These are phyloP conservation scores for Echinops telfairi DNA, from an alignment of 2,113 vertebrate species.

Conservation along the genomic window DNA sequence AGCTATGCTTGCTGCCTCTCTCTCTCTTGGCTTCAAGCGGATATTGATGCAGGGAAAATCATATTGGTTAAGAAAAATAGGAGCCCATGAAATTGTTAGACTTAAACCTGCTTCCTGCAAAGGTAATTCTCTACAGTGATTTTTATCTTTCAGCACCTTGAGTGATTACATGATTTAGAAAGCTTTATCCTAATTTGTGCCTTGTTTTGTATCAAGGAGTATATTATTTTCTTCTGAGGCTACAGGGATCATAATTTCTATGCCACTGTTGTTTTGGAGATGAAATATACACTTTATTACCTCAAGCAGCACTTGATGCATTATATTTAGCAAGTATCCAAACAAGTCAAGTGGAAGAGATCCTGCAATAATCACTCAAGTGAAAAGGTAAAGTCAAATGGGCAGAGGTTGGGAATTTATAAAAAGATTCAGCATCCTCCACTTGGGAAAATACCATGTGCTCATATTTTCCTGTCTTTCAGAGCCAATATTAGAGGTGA, in stretches of 20 bases:
- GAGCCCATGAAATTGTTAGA: background rate
- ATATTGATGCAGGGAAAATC: slow-evolving; percentile 44
- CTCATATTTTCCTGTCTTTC: slow-evolving; percentile 61
- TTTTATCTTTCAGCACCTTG: slow-evolving; percentile 32
- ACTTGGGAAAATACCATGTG: slow-evolving; percentile 74
- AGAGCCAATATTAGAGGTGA: slow-evolving; percentile 73
- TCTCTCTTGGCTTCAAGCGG: slow-evolving; percentile 11
- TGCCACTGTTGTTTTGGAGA: slow-evolving; percentile 71
- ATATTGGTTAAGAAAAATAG: slow-evolving; percentile 56
- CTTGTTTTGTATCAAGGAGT: slow-evolving; percentile 62
- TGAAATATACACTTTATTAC: slow-evolving; percentile 77
- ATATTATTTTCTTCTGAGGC: slow-evolving; percentile 78
- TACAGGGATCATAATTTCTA: slow-evolving; percentile 72
- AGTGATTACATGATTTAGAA: slow-evolving; percentile 71
- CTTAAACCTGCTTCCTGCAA: slow-evolving; percentile 44
- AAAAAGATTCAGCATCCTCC: slow-evolving; percentile 70
- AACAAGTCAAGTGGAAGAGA: slow-evolving; percentile 73
- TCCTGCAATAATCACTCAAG: slow-evolving; percentile 59
- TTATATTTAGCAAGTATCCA: slow-evolving; percentile 70
- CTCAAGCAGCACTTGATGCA: slow-evolving; percentile 69
- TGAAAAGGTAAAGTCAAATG: slow-evolving; percentile 83
- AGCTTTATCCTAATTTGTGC: slow-evolving; percentile 63
- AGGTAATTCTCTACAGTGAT: slow-evolving; percentile 42
- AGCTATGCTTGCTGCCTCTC: background rate
- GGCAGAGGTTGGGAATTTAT: slow-evolving; percentile 56